Conservation (phyloP, 2,113 vertebrate genomes). For the Notarius quadriscutis region DNA sequence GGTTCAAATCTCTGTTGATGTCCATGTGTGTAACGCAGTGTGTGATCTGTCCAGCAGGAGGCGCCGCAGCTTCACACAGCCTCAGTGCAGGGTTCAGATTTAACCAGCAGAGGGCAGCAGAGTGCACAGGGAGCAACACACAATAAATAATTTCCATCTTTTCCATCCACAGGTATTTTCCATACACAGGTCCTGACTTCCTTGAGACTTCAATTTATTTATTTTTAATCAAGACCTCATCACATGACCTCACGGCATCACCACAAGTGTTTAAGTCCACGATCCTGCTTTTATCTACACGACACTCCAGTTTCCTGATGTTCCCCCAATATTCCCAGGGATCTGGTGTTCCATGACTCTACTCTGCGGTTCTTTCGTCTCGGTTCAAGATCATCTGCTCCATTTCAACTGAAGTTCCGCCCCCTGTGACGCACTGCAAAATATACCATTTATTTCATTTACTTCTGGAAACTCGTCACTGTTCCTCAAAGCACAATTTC, state of each 20-base stretch:
- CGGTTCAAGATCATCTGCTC: neutral
- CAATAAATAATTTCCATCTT: neutral
- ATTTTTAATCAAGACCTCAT: too few relatives aligned
- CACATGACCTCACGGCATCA: neutral
- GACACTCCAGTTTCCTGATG: neutral
- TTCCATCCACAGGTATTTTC: neutral
- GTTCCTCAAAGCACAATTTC: neutral
- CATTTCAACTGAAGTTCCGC: neutral
- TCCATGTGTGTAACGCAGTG: slow-evolving; percentile 19
- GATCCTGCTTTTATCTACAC: neutral
- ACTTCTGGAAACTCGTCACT: neutral
- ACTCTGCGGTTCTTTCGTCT: neutral
- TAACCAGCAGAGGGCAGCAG: slow-evolving; percentile 32
- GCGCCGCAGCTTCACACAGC: slow-evolving; percentile 41
- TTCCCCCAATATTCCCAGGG: neutral
- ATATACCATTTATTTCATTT: neutral
- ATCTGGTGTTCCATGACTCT: neutral
- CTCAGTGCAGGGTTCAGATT: neutral
- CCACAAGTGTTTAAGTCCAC: neutral
- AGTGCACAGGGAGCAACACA: neutral
- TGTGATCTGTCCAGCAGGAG: slow-evolving; percentile 54
- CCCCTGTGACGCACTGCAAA: neutral
- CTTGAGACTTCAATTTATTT: too few relatives aligned
- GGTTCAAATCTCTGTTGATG: neutral
- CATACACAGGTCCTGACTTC: neutral